Evolutionary conservation across 2,113 vertebrate species (phyloP).

Genomic region (Esox niger): DNA sequence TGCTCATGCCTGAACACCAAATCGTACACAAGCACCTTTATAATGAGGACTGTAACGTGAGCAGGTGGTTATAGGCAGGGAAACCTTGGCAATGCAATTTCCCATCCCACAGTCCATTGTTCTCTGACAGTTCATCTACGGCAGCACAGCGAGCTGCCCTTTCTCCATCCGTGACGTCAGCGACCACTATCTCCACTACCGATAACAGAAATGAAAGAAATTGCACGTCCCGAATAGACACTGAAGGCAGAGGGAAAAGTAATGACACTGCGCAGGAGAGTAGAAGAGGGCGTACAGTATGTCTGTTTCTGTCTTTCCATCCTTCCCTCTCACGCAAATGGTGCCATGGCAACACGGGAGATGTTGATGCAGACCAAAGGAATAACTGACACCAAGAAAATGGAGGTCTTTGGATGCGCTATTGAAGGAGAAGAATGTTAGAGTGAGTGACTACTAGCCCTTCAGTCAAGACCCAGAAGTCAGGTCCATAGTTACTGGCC

Average conservation of each 20-base stretch:
- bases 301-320: conserved; percentile 10
- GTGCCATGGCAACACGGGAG: conserved; percentile 46
- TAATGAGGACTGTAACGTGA: not conserved
- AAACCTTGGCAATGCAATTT: conserved; percentile 16
- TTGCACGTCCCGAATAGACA: conserved; percentile 1
- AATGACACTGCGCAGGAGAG: not conserved
- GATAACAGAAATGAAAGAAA: conserved; percentile 15
- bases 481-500: too few species aligned
- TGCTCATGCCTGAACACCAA: conserved; percentile 13
- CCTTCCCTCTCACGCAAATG: conserved; percentile 24
- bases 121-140: conserved; percentile 12
- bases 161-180: conserved; percentile 49
- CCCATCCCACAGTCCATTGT: conserved; percentile 28
- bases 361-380: conserved; percentile 30
- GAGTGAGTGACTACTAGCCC: conserved; percentile 12
- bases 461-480: too few species aligned
- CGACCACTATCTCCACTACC: conserved; percentile 23
- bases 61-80: conserved; percentile 10
- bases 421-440: conserved; percentile 7
- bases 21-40: too few species aligned
- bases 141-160: not conserved
- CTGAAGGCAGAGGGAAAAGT: not conserved
- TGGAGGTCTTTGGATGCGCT: conserved; percentile 19
- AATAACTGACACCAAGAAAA: conserved; percentile 45
- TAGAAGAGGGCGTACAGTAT: not conserved